Evolutionary conservation across 2,113 vertebrate genomes (phyloP), one percentile per base, ranked within the genome.

Genomic region (Psammodynastes pulverulentus): DNA sequence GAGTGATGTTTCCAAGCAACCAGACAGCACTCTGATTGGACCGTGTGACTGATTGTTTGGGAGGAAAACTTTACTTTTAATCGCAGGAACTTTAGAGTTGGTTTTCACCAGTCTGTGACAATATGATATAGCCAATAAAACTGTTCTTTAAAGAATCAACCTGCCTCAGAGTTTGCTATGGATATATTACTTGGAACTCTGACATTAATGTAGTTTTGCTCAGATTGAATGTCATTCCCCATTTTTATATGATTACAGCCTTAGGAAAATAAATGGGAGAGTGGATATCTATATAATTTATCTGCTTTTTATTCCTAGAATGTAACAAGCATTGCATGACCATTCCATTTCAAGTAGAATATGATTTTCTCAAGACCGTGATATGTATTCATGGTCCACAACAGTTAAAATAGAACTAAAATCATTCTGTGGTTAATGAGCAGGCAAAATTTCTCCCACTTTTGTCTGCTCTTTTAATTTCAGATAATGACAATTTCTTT

Each of bases 381-480:
- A 84, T 54, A 93, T 90, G 51, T 48, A 3, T 89, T 89, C 21
- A 29, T 92, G 62, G 39, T 62, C 34, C 51, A 85, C 26, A 3
- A 67, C 72, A 48, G 34, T 26, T 51, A 86, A 86, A 46, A 86
- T 24, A 88, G 49, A 93, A 48, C 91, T 93, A 45, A 0, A 3
- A 58, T 56, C 85, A 85, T 95, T 43, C 0, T 72, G 88, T 95
- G 94, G 39, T 93, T 91, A 88, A 95, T 24, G 34, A 94, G 90
- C 92, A 94, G 89, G 43, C 43, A 56, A 94, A 67, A 91, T 90
- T 94, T 87, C 90, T 96, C 94, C 93, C 94, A 90, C 90, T 94
- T 79, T 92, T 89, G 89, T 92, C 89, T 88, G 49, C 94, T 87
- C 72, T 91, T 94, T 95, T 58, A 93, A 95, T 94, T 94, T 79